Conservation (phyloP, 2,113 vertebrate genomes). For the Amazona vittata region DNA sequence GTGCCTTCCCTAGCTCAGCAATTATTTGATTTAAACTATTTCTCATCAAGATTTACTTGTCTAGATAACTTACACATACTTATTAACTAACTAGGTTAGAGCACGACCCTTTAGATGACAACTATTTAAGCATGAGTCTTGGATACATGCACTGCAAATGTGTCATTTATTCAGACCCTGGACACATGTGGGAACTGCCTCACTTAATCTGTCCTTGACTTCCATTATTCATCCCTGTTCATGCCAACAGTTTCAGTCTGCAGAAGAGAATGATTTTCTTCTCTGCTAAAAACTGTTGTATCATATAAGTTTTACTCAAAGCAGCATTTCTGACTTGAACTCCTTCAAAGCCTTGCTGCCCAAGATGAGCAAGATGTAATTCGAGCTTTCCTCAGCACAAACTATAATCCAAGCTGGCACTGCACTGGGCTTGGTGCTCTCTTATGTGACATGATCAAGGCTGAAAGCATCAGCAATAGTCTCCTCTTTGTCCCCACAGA, state of each 20-base stretch:
- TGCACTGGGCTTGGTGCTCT: background rate
- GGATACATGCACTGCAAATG: fast-evolving
- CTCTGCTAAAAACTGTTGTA: background rate
- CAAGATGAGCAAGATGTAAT: background rate
- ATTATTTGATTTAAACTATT: background rate
- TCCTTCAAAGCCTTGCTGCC: background rate
- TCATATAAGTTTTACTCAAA: background rate
- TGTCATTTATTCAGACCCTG: background rate
- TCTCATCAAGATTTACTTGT: background rate
- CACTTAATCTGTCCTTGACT: background rate
- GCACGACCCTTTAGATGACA: background rate
- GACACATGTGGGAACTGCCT: background rate
- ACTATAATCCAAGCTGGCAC: background rate
- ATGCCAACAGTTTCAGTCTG: background rate
- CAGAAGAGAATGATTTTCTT: background rate
- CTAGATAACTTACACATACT: background rate
- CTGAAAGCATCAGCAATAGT: background rate
- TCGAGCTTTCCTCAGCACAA: background rate
- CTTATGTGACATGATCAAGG: background rate
- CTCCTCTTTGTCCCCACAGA: background rate
- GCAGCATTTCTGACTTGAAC: background rate
- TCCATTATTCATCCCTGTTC: background rate
- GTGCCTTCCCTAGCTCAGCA: background rate
- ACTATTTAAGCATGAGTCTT: background rate
- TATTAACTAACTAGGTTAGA: background rate